Percentiles rank a stretch among this genome's conserved stretches.
These are phyloP conservation scores for Notolepis coatsorum DNA, from an alignment of 2,797 vertebrate genomes.

Conservation along the genomic window DNA sequence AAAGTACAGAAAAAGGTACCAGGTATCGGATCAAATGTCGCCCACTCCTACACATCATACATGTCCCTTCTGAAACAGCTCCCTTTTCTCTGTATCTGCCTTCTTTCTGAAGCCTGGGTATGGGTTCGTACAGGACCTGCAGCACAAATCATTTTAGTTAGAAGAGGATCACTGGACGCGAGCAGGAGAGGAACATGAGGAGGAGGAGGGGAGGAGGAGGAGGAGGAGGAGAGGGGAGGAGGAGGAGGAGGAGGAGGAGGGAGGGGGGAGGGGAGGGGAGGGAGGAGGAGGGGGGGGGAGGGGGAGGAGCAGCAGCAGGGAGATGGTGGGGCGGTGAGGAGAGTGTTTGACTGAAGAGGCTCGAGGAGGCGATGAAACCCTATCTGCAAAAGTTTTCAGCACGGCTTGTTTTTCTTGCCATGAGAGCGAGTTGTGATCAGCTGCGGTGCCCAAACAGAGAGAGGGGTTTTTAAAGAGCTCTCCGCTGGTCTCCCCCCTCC, in stretches of 20 bases:
- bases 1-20: no score
- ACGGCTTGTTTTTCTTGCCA: conserved; percentile 82
- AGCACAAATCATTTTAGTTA: no score
- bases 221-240: conserved; percentile 26
- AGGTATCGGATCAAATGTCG: no score
- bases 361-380: conserved; percentile 84
- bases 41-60: no score
- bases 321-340: conserved; percentile 67
- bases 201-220: not conserved
- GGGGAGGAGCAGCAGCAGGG: conserved; percentile 85
- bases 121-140: no score
- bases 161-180: not conserved
- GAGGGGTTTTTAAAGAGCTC: conserved; percentile 56
- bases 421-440: conserved; percentile 68
- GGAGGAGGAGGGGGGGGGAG: conserved; percentile 52
- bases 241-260: conserved; percentile 44
- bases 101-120: no score
- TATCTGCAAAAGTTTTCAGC: conserved; percentile 83
- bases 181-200: no score
- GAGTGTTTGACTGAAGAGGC: conserved; percentile 28
- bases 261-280: conserved; percentile 29
- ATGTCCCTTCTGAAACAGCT: no score
- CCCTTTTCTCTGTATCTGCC: no score
- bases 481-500: no score
- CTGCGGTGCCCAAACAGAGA: conserved; percentile 67